Conservation (phyloP, 2,113 vertebrate genomes). For the Trochalopteron elliotii region DNA sequence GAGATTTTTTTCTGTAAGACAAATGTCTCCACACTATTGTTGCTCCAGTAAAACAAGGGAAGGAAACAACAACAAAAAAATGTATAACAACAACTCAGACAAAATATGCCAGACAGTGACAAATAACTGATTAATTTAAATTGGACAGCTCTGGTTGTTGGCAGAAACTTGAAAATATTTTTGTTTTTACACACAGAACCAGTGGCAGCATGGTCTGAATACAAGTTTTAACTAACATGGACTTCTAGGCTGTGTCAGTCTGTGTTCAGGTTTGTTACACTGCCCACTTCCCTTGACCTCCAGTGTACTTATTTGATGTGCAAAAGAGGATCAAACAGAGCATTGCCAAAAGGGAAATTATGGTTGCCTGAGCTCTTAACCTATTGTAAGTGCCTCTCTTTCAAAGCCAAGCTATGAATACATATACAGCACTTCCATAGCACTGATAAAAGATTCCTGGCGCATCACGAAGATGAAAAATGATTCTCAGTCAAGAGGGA, state of each 20-base stretch:
- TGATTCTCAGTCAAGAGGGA: neutral
- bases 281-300: neutral
- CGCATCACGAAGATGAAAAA: conserved; percentile 33
- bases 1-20: neutral
- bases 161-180: conserved; percentile 12
- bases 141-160: neutral
- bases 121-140: conserved; percentile 61
- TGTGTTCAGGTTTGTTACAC: neutral
- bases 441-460: neutral
- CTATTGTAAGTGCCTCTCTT: neutral
- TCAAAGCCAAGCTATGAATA: neutral
- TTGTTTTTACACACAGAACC: neutral
- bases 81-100: neutral
- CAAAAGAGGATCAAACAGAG: conserved; percentile 20
- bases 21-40: neutral
- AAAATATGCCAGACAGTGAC: neutral
- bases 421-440: neutral
- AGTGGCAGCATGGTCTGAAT: neutral
- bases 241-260: neutral
- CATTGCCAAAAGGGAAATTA: conserved; percentile 18
- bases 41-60: neutral
- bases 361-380: neutral
- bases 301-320: neutral
- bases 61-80: neutral
- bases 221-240: neutral